phyloP scores from a whole-genome alignment of 2,888 invertebrate species.

The Caenorhabditis wallacei region DNA sequence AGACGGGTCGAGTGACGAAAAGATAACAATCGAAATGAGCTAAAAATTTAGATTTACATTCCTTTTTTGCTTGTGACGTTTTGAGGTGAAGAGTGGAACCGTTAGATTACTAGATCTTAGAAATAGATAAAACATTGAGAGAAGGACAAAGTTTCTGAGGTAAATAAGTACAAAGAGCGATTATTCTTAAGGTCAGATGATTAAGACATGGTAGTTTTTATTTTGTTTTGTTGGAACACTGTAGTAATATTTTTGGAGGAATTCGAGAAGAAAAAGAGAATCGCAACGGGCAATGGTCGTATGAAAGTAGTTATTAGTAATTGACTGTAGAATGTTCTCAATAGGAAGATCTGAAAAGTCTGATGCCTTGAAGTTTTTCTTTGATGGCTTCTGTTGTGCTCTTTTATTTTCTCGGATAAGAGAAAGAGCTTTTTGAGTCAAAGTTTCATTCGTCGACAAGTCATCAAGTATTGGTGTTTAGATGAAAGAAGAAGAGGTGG shows the following conservation, averaged over 20 bases:
- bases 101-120: slow-evolving; percentile 16
- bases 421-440: not conserved
- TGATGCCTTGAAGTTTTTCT: too few relatives aligned
- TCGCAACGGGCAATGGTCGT: too few relatives aligned
- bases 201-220: not conserved
- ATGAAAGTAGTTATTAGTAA: too few relatives aligned
- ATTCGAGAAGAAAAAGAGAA: too few relatives aligned
- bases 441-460: not conserved
- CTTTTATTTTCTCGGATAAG: too few relatives aligned
- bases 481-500: slow-evolving; percentile 31
- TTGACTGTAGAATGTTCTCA: too few relatives aligned
- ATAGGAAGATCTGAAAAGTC: too few relatives aligned
- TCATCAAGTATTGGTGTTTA: slow-evolving; percentile 23
- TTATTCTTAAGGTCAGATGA: slow-evolving; percentile 8
- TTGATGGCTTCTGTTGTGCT: too few relatives aligned
- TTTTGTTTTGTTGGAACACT: not conserved
- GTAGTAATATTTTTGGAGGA: not conserved
- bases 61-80: slow-evolving; percentile 20
- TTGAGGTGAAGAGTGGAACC: slow-evolving; percentile 34
- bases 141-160: slow-evolving; percentile 6
- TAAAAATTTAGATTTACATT: slow-evolving; percentile 29
- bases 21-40: slow-evolving; percentile 42
- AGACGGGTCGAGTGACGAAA: slow-evolving; percentile 1
- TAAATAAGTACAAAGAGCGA: slow-evolving; percentile 35
- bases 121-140: not conserved